Conservation (phyloP, 2,888 invertebrate genomes). For the Anticlea derivata region DNA sequence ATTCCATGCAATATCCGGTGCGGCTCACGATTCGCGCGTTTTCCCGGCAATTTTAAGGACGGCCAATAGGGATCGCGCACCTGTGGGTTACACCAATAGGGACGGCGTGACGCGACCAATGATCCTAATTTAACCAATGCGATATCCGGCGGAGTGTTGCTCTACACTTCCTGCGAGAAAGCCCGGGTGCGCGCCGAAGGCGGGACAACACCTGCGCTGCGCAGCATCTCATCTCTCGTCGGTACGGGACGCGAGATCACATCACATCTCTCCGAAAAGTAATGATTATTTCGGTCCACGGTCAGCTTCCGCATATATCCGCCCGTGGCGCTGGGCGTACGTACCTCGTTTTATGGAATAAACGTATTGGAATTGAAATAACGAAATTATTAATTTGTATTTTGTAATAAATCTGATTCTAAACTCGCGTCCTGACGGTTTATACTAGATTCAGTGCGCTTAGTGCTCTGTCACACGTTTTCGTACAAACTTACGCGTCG, state of each 20-base stretch:
- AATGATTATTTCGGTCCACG: slow-evolving; percentile 84
- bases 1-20: slow-evolving; percentile 76
- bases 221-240: slow-evolving; percentile 70
- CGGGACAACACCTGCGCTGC: slow-evolving; percentile 73
- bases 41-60: slow-evolving; percentile 59
- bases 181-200: slow-evolving; percentile 72
- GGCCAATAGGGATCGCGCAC: slow-evolving; percentile 53
- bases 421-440: slow-evolving; percentile 26
- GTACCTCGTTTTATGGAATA: slow-evolving; percentile 65
- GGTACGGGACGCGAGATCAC: slow-evolving; percentile 67
- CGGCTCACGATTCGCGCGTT: slow-evolving; percentile 56
- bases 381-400: slow-evolving; percentile 43
- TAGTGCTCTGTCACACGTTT: slow-evolving; percentile 1
- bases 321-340: slow-evolving; percentile 68
- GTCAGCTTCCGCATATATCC: slow-evolving; percentile 75
- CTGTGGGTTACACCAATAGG: slow-evolving; percentile 55
- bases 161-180: slow-evolving; percentile 71
- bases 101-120: slow-evolving; percentile 51
- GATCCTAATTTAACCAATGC: slow-evolving; percentile 70
- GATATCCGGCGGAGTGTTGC: slow-evolving; percentile 64
- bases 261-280: slow-evolving; percentile 83
- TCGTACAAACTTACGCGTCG: slow-evolving; percentile 17
- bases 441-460: slow-evolving; percentile 6
- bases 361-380: slow-evolving; percentile 74
- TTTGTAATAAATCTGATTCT: slow-evolving; percentile 32